Base-by-base conservation (phyloP, 2,797 vertebrate genomes). In the Luscinia megarhynchos region DNA sequence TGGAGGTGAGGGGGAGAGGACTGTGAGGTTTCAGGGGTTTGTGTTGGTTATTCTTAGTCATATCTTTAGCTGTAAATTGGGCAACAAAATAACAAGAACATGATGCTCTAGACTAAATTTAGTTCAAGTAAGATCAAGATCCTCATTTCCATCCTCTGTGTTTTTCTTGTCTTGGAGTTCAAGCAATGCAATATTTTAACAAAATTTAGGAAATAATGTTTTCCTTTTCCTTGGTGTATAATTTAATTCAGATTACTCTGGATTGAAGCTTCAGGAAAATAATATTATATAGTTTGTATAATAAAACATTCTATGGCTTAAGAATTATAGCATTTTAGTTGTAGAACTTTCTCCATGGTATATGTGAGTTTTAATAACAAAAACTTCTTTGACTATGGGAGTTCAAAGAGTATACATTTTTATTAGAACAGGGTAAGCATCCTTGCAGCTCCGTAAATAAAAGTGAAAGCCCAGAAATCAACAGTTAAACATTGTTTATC, bases 1-100 rank as follows among this genome's bases (percentile, higher is more conserved):
- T 75, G 0, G 2, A 55, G 11, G 3, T 45, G 20, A 59, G 29
- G 3, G 12, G 10, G 7, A 54, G 4, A 7, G 7, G 6, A 6
- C n/a, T 45, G 27, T 32, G n/a, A 64, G 7, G 11, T 45, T 58
- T 62, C 23, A 23, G 14, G 21, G 8, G 5, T 34, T 55, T 36
- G 11, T 12, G 2, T 43, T 51, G n/a, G 12, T 9, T 23, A 13
- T 61, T 66, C 27, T 62, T 30, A 48, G 11, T 40, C 10, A 16
- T 64, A 21, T n/a, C 18, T 68, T 68, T 51, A 40, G 30, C 27
- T 69, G 4, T 27, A 72, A 50, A 38, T 36, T 59, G 11, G 18
- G 5, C 26, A 29, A 34, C 1, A 3, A 32, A 67, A 41, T 34
- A 63, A 32, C 0, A 70, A 38, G 2, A 5, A 57, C 9, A 12